Percentiles rank a stretch among this genome's conserved stretches.
phyloP scores from a whole-genome alignment of 1,140 invertebrate genomes.

The Neodiprion pinetum region DNA sequence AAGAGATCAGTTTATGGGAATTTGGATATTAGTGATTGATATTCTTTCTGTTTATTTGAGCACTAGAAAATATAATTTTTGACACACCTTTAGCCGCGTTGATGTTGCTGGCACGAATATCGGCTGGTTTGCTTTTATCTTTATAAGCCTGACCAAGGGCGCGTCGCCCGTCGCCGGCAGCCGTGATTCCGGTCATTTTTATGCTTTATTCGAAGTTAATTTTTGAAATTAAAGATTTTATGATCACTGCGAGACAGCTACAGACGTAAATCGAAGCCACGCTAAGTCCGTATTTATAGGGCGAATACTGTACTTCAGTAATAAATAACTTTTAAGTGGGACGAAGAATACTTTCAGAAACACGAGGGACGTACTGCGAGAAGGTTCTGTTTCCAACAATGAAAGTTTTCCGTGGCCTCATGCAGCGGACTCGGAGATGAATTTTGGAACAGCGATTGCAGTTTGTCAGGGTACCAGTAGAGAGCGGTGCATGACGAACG shows the following conservation, averaged over 20 bases:
- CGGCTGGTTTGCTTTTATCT: slow-evolving; percentile 92
- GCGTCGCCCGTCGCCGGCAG: slow-evolving; percentile 50
- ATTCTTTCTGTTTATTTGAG: slow-evolving; percentile 7
- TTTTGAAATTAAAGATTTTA: not conserved
- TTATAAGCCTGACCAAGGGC: slow-evolving; percentile 68
- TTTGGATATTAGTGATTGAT: not conserved
- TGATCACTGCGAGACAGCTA: not conserved
- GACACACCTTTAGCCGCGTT: slow-evolving; percentile 93
- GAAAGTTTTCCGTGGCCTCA: not conserved
- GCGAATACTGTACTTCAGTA: not conserved
- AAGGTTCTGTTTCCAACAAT: slow-evolving; percentile 7
- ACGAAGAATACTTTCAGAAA: not conserved
- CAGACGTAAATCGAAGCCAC: not conserved
- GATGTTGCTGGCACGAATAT: slow-evolving; percentile 96
- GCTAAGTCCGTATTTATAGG: not conserved
- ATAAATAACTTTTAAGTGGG: not conserved
- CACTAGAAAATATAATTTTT: slow-evolving; percentile 4
- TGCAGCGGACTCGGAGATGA: too few relatives aligned
- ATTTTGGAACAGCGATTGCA: too few relatives aligned
- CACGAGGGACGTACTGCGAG: not conserved
- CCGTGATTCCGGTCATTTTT: slow-evolving; percentile 51
- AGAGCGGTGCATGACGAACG: too few relatives aligned
- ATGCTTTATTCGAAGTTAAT: not conserved
- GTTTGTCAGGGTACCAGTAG: too few relatives aligned
- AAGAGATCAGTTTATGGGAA: not conserved